Evolutionary conservation across 2,113 vertebrate genomes (phyloP).

Genomic region (Paraplagusia blochii): DNA sequence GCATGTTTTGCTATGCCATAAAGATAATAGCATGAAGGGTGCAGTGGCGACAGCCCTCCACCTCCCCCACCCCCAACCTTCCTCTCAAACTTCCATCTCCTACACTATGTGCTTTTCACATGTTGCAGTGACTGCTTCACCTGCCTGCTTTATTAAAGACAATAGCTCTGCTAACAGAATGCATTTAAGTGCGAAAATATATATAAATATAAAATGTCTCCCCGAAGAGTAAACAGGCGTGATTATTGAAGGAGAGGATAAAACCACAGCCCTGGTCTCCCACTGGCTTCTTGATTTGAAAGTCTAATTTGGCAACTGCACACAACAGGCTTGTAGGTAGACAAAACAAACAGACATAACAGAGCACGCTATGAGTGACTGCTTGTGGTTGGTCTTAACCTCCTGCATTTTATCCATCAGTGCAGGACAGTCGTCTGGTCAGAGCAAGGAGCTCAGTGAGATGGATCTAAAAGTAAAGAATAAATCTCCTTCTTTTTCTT

Average conservation of each 20-base stretch:
- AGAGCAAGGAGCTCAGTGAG: conserved; percentile 48
- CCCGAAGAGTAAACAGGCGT: conserved; percentile 80
- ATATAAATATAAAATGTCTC: conserved; percentile 71
- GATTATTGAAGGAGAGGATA: conserved; percentile 77
- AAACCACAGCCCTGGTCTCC: conserved; percentile 72
- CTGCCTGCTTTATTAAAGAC: conserved; percentile 76
- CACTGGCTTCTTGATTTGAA: conserved; percentile 79
- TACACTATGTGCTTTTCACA: conserved; percentile 71
- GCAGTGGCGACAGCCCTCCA: conserved; percentile 57
- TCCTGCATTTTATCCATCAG: conserved; percentile 42
- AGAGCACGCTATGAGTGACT: conserved; percentile 66
- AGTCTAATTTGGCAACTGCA: conserved; percentile 79
- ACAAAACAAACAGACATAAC: conserved; percentile 74
- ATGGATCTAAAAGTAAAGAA: too few relatives aligned
- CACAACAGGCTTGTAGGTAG: conserved; percentile 75
- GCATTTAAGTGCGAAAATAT: conserved; percentile 71
- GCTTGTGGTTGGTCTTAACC: conserved; percentile 63
- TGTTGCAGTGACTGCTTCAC: conserved; percentile 62
- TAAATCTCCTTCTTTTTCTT: too few relatives aligned
- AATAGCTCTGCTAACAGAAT: conserved; percentile 68
- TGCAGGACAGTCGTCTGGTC: conserved; percentile 59
- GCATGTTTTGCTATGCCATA: conserved; percentile 83
- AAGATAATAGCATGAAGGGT: conserved; percentile 83
- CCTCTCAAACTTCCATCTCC: conserved; percentile 72
- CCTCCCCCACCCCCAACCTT: conserved; percentile 46